Base-by-base conservation (phyloP, 2,888 invertebrate genomes). In the Nycteola revayana region DNA sequence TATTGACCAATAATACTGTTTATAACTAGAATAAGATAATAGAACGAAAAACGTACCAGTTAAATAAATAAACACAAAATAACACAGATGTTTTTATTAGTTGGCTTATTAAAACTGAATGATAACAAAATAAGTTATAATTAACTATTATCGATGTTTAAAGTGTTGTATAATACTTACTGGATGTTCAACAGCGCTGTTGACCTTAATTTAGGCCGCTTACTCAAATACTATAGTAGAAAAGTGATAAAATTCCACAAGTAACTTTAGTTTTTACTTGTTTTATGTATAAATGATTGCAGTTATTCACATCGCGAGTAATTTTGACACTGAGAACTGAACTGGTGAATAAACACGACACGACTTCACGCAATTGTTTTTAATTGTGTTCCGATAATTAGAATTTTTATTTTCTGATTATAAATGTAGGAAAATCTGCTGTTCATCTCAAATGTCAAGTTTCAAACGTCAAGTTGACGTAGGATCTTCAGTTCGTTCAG, bases 121-220 rank as follows among this genome's bases (percentile, higher is more conserved):
- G n/a, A 14, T 14, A 14, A 5, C 14, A 14, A 14, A 14, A 3
- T 14, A 14, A 2, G 5, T 5, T 14, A 31, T 14, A 24, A 21
- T 9, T 9, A 31, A 34, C 25, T 42, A 39, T 32, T 23, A 22
- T 17, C 21, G n/a, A 21, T 21, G 29, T 8, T 34, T 32, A 9
- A 39, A 42, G 34, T 32, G 25, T 24, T 30, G 42, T 17, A 25
- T 28, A 11, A 31, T 58, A 55, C 55, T 55, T 40, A 55, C 55
- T 30, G 37, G 39, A 11, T 44, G 33, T 36, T 51, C 28, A 39
- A 49, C 49, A 54, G 62, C 42, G 74, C 59, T 69, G 66, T 67
- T 70, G 74, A 80, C 72, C 78, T 71, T 48, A 72, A 78, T 58
- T 68, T 66, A 73, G 75, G 66, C 36, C 78, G 66, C 60, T 42